phyloP scores from a whole-genome alignment of 2,888 invertebrate species.

The Lithophane semibrunnea region DNA sequence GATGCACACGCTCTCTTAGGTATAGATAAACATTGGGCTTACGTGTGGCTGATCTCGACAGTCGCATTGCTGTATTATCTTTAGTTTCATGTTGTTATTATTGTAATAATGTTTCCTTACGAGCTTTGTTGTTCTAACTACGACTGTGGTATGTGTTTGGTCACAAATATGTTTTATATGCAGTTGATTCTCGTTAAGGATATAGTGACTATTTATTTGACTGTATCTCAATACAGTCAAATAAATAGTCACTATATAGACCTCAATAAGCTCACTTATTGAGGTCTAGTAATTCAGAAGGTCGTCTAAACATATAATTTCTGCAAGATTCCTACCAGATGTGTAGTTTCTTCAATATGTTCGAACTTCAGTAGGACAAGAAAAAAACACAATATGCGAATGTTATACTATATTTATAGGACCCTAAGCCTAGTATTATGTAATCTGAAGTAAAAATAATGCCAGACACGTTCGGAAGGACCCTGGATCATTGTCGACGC shows the following conservation, averaged over 20 bases:
- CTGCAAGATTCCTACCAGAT: neutral
- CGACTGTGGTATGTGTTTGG: neutral
- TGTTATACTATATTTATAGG: conserved; percentile 21
- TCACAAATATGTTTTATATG: neutral
- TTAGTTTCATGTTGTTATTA: conserved; percentile 24
- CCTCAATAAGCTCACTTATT: too few species aligned
- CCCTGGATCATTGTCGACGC: conserved; percentile 35
- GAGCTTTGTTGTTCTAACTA: neutral
- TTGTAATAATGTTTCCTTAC: conserved; percentile 20
- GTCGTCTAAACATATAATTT: neutral
- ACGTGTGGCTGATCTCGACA: conserved; percentile 32
- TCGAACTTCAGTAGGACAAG: too few species aligned
- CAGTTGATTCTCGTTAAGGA: conserved; percentile 9
- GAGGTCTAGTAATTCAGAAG: too few species aligned
- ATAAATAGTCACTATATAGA: too few species aligned
- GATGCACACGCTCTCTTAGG: conserved; percentile 44
- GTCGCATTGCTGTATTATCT: conserved; percentile 27
- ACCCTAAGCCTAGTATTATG: conserved; percentile 2
- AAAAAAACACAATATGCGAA: conserved; percentile 23
- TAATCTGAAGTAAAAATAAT: conserved; percentile 46
- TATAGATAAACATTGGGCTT: conserved; percentile 59
- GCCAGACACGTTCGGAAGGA: conserved; percentile 54
- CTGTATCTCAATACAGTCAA: too few species aligned
- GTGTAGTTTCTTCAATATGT: neutral
- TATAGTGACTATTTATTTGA: neutral